These are phyloP conservation scores for Ceratina australensis DNA, from an alignment of 1,140 invertebrate species.

Conservation along the genomic window DNA sequence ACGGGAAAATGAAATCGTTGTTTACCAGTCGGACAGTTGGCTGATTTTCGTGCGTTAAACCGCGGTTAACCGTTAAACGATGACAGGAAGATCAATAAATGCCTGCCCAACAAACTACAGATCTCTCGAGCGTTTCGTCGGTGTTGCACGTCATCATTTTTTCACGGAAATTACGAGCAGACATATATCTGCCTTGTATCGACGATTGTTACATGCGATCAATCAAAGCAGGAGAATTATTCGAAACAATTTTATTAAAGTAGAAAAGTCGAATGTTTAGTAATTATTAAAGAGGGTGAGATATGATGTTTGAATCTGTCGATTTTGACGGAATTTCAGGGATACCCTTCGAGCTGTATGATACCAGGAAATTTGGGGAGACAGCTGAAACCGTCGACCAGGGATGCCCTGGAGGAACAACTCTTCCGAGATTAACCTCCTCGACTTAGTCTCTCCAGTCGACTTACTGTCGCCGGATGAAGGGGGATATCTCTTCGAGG, in stretches of 20 bases:
- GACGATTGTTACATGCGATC: background rate
- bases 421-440: conserved; percentile 41
- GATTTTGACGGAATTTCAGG: too few species aligned
- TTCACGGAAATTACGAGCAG: conserved; percentile 2
- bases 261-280: too few species aligned
- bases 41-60: conserved; percentile 29
- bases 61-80: conserved; percentile 33
- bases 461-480: conserved; percentile 6
- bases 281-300: too few species aligned
- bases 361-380: background rate
- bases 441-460: conserved; percentile 42
- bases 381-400: background rate
- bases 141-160: conserved; percentile 1
- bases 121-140: background rate
- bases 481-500: conserved; percentile 34
- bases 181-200: background rate
- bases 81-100: conserved; percentile 28
- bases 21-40: background rate
- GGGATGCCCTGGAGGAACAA: background rate
- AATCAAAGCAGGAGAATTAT: too few species aligned
- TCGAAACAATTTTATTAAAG: too few species aligned
- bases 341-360: background rate
- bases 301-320: too few species aligned
- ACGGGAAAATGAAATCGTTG: conserved; percentile 13
- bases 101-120: background rate